phyloP scores from a whole-genome alignment of 1,140 invertebrate genomes.

The Drosophila athabasca region DNA sequence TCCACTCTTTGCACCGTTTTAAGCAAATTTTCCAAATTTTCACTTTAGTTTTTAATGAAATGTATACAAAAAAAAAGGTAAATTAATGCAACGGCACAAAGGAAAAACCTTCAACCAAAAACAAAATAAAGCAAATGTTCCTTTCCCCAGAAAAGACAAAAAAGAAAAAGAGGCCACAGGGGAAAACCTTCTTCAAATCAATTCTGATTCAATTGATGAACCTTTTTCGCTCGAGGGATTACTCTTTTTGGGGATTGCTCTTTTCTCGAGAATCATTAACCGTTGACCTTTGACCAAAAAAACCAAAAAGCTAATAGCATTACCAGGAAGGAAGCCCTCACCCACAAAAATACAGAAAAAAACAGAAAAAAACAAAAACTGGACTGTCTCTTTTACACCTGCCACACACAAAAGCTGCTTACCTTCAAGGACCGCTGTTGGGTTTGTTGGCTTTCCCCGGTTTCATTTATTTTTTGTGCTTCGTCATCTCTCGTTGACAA shows the following conservation, averaged over 20 bases:
- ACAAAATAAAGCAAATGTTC: constrained; percentile 18
- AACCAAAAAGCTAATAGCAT: constrained; percentile 42
- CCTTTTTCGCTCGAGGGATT: background rate
- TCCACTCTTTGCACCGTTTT: constrained; percentile 13
- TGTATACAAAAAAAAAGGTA: constrained; percentile 53
- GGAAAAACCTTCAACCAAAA: background rate
- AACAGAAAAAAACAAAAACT: constrained; percentile 13
- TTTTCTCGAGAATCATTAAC: constrained; percentile 34
- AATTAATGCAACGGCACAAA: constrained; percentile 61
- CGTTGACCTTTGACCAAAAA: constrained; percentile 31
- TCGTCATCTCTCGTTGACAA: constrained; percentile 50
- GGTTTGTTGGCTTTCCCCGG: constrained; percentile 16
- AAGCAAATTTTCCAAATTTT: constrained; percentile 43
- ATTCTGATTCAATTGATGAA: constrained; percentile 47
- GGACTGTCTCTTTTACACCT: constrained; percentile 44
- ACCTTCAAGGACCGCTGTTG: constrained; percentile 47
- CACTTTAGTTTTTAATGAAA: constrained; percentile 72
- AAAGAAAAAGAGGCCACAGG: constrained; percentile 15
- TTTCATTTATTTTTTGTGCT: constrained; percentile 38
- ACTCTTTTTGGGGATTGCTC: constrained; percentile 9
- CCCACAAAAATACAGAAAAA: background rate
- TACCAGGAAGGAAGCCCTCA: background rate
- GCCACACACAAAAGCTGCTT: constrained; percentile 58
- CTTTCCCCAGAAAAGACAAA: too few species aligned
- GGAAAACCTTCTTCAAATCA: background rate